Conservation (phyloP, 2,797 vertebrate species). For the Thaleichthys pacificus region DNA sequence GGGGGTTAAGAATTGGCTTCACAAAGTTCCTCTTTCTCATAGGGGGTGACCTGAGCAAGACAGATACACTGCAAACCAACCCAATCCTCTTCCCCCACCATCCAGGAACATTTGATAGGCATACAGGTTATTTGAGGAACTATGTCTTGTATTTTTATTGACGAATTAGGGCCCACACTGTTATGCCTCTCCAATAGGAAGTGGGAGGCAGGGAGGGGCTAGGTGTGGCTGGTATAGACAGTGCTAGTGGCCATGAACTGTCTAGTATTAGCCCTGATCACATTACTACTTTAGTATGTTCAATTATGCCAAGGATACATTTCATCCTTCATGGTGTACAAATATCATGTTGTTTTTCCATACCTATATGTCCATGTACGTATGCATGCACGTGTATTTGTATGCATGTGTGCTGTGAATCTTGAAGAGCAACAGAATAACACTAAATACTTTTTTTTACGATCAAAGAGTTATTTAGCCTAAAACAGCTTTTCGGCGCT, state of each 20-base stretch:
- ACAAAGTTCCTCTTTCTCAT: no score
- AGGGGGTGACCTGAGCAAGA: not conserved
- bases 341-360: constrained; percentile 27
- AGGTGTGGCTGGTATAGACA: not conserved
- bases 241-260: no score
- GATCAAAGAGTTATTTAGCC: constrained; percentile 36
- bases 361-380: constrained; percentile 42
- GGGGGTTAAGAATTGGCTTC: no score
- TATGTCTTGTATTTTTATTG: not conserved
- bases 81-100: not conserved
- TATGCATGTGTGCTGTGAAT: constrained; percentile 63
- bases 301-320: constrained; percentile 76
- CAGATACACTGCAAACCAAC: not conserved
- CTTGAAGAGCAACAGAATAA: constrained; percentile 64
- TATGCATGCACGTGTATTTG: constrained; percentile 59
- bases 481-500: constrained; percentile 45
- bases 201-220: no score
- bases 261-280: constrained; percentile 20
- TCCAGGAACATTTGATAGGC: not conserved
- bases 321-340: constrained; percentile 61
- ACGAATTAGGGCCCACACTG: not conserved
- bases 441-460: constrained; percentile 66
- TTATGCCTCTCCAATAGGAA: no score
- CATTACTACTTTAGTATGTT: constrained; percentile 70
- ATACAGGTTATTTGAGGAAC: not conserved